Conservation (phyloP, 2,113 vertebrate species). For the Zosterops lateralis region DNA sequence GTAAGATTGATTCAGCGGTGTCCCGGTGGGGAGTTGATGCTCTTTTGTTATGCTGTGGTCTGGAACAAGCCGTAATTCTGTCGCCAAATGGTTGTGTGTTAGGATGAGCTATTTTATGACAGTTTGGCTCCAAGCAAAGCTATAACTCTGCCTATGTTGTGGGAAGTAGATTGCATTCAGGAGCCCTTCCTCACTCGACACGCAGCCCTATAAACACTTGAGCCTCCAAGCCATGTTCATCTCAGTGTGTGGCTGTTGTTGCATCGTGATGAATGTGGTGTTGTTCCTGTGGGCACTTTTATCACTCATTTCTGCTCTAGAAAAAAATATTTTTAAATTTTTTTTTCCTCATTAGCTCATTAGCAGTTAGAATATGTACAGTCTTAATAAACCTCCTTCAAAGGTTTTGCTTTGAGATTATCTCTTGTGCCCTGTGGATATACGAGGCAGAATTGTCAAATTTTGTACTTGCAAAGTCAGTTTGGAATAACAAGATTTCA, state of each 20-base stretch:
- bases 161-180: neutral
- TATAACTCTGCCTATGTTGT: neutral
- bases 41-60: neutral
- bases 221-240: neutral
- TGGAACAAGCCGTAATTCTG: neutral
- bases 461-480: conserved; percentile 18
- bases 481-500: conserved; percentile 45
- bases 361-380: conserved; percentile 7
- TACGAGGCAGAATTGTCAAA: neutral
- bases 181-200: neutral
- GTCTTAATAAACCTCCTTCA: conserved; percentile 30
- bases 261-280: neutral
- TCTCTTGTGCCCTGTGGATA: conserved; percentile 26
- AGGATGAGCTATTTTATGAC: conserved; percentile 31
- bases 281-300: neutral
- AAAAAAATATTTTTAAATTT: neutral
- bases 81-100: neutral
- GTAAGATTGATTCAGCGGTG: conserved; percentile 2
- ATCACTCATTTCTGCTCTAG: neutral
- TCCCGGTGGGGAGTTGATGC: neutral
- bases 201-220: neutral
- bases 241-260: neutral
- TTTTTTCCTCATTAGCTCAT: neutral
- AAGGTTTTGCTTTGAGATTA: conserved; percentile 25
- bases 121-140: conserved; percentile 38